phyloP scores from a whole-genome alignment of 2,113 vertebrate genomes.

The Sula dactylatra region DNA sequence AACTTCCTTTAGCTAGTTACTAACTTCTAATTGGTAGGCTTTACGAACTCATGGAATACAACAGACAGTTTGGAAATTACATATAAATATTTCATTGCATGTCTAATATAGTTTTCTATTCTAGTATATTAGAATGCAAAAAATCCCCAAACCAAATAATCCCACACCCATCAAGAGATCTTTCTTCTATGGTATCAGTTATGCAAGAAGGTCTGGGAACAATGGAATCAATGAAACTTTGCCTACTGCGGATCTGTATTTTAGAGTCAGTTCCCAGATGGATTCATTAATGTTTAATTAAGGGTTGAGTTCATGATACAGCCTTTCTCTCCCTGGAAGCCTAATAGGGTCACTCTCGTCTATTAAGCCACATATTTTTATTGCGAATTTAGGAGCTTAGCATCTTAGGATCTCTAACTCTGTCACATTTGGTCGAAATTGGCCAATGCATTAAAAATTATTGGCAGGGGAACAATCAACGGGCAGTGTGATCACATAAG shows the following conservation, averaged over 20 bases:
- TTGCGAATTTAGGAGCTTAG: slow-evolving; percentile 19
- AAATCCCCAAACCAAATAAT: not conserved
- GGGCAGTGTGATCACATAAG: not conserved
- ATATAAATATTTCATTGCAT: not conserved
- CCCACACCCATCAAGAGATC: not conserved
- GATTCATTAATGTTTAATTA: slow-evolving; percentile 50
- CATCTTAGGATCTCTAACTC: slow-evolving; percentile 20
- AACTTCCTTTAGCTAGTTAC: not conserved
- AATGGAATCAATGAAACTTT: not conserved
- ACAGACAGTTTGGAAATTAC: not conserved
- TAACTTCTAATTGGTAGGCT: not conserved
- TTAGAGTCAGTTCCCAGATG: not conserved
- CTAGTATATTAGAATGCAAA: not conserved
- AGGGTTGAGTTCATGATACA: slow-evolving; percentile 10
- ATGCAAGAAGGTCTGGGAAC: not conserved
- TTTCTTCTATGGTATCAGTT: not conserved
- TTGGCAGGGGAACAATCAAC: not conserved
- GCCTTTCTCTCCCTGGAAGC: slow-evolving; percentile 9
- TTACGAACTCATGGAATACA: not conserved
- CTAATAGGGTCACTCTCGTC: slow-evolving; percentile 35
- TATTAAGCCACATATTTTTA: slow-evolving; percentile 12
- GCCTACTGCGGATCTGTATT: not conserved
- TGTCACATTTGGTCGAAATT: not conserved
- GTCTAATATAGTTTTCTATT: not conserved
- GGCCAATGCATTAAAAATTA: not conserved